phyloP scores from a whole-genome alignment of 2,888 invertebrate genomes.

The Papilio demoleus region DNA sequence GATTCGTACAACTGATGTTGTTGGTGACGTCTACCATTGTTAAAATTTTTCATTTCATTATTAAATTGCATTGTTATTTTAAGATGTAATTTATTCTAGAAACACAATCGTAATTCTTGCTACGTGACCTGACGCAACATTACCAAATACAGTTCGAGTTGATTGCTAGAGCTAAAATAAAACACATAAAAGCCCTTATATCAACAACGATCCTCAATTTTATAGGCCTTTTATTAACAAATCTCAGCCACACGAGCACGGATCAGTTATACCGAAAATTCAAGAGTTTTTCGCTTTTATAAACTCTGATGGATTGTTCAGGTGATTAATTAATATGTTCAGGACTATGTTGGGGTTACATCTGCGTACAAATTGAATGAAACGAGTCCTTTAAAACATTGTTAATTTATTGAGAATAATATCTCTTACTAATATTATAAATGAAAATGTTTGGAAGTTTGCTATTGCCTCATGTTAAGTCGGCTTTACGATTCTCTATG shows the following conservation, averaged over 20 bases:
- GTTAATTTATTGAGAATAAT: background rate
- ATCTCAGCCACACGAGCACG: background rate
- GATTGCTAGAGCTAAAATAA: background rate
- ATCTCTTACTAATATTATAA: background rate
- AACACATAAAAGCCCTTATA: slow-evolving; percentile 22
- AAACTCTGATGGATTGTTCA: background rate
- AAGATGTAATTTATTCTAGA: background rate
- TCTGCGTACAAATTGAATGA: slow-evolving; percentile 8
- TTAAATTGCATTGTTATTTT: too few relatives aligned
- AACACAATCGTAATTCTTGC: background rate
- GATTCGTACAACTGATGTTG: too few relatives aligned
- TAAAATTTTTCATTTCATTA: too few relatives aligned
- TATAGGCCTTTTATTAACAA: slow-evolving; percentile 30
- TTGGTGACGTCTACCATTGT: too few relatives aligned
- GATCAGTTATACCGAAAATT: slow-evolving; percentile 18
- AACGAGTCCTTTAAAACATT: background rate
- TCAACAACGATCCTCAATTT: slow-evolving; percentile 25
- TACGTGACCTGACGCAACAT: slow-evolving; percentile 10
- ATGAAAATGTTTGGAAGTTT: too few relatives aligned
- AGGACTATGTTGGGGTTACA: too few relatives aligned
- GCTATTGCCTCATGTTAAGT: too few relatives aligned
- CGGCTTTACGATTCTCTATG: too few relatives aligned
- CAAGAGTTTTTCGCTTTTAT: background rate
- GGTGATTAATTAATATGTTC: background rate
- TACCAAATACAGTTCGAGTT: slow-evolving; percentile 4